These are phyloP conservation scores for Agrochola macilenta DNA, from an alignment of 2,888 invertebrate genomes.

Conservation along the genomic window DNA sequence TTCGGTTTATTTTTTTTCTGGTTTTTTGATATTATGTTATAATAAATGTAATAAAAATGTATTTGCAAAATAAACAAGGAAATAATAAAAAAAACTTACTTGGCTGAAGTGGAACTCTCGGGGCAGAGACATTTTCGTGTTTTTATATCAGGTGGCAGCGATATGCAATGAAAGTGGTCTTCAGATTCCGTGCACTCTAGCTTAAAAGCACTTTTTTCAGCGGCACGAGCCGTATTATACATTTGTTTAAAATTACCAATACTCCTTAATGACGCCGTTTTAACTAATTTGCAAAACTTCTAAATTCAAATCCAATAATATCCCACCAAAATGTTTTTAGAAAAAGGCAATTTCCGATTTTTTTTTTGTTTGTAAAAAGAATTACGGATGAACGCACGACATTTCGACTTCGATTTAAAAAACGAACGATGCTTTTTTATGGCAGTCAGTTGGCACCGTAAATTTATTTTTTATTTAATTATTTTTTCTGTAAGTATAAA, in stretches of 20 bases:
- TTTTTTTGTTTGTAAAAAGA: slow-evolving; percentile 37
- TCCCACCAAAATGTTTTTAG: slow-evolving; percentile 30
- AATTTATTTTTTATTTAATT: slow-evolving; percentile 1
- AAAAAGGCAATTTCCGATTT: slow-evolving; percentile 15
- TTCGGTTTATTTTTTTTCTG: not conserved
- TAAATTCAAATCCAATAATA: slow-evolving; percentile 63
- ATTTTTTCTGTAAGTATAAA: slow-evolving; percentile 51
- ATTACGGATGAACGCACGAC: slow-evolving; percentile 57
- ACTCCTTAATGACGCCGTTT: slow-evolving; percentile 80
- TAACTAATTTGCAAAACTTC: slow-evolving; percentile 73
- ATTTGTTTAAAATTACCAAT: slow-evolving; percentile 80
- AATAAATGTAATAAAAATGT: not conserved
- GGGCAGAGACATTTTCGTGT: slow-evolving; percentile 89
- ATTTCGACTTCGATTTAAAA: slow-evolving; percentile 49
- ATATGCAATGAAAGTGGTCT: slow-evolving; percentile 81
- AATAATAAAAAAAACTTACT: slow-evolving; percentile 77
- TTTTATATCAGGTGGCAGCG: slow-evolving; percentile 85
- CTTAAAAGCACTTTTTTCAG: slow-evolving; percentile 71
- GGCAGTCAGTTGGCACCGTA: slow-evolving; percentile 36
- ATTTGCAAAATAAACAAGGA: not conserved
- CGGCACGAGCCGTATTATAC: slow-evolving; percentile 84
- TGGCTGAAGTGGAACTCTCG: slow-evolving; percentile 91
- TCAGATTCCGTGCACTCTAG: slow-evolving; percentile 86
- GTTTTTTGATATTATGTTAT: not conserved
- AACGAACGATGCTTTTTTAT: slow-evolving; percentile 12